Conservation (phyloP, 1,140 invertebrate species). For the Leucophenga varia region DNA sequence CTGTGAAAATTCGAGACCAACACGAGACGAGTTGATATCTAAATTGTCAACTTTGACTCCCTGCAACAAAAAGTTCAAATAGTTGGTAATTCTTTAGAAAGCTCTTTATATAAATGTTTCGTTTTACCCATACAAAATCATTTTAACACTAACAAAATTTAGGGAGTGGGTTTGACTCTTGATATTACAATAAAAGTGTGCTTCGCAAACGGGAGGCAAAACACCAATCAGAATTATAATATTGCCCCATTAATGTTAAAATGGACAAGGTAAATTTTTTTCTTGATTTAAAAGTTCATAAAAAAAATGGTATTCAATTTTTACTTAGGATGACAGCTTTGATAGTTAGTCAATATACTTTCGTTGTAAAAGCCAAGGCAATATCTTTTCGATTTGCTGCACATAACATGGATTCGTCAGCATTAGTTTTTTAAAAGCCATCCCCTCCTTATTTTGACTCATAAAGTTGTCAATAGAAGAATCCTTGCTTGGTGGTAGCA, state of each 20-base stretch:
- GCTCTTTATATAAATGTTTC: too few relatives aligned
- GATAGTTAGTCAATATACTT: conserved; percentile 23
- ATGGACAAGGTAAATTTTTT: neutral
- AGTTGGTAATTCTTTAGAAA: too few relatives aligned
- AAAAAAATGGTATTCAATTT: neutral
- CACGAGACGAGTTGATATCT: too few relatives aligned
- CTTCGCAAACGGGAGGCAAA: neutral
- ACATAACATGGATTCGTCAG: conserved; percentile 35
- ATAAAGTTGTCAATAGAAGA: conserved; percentile 38
- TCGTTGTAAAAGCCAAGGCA: conserved; percentile 35
- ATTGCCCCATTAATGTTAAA: neutral
- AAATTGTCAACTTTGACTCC: too few relatives aligned
- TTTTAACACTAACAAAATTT: conserved; percentile 2
- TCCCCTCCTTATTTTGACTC: conserved; percentile 30
- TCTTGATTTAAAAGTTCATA: neutral
- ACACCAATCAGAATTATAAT: neutral
- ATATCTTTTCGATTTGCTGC: conserved; percentile 33
- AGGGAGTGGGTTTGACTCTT: too few relatives aligned
- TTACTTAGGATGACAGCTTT: neutral
- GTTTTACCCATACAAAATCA: neutral
- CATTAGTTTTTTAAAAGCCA: conserved; percentile 34
- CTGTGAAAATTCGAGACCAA: too few relatives aligned
- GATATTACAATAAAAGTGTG: too few relatives aligned
- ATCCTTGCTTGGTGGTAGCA: conserved; percentile 28
- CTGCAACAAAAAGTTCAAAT: too few relatives aligned